phyloP scores from a whole-genome alignment of 2,113 vertebrate genomes.

The Myodes glareolus region DNA sequence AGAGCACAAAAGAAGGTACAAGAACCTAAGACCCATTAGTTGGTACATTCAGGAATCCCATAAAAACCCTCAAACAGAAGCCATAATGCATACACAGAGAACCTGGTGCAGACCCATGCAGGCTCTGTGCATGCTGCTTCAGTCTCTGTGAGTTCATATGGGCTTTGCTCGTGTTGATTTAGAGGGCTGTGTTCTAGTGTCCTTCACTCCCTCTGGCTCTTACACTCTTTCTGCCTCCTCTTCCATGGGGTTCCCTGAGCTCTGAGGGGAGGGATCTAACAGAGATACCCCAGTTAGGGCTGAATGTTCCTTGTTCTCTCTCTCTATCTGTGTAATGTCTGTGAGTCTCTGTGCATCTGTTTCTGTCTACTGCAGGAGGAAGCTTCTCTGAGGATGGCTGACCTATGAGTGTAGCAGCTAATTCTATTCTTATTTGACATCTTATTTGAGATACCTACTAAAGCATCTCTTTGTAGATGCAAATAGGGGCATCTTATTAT shows the following conservation, averaged over 20 bases:
- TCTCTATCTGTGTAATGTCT: background rate
- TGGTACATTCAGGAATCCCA: background rate
- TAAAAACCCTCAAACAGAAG: background rate
- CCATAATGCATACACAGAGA: background rate
- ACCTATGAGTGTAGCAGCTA: background rate
- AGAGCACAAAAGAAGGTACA: background rate
- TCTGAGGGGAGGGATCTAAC: background rate
- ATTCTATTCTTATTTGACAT: background rate
- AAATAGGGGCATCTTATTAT: slow-evolving; percentile 20
- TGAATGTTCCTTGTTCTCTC: background rate
- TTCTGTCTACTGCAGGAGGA: too few relatives aligned
- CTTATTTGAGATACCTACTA: background rate
- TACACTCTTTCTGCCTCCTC: background rate
- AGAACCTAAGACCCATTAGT: background rate
- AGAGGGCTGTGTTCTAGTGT: background rate
- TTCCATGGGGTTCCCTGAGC: background rate
- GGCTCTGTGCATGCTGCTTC: background rate
- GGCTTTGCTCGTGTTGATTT: background rate
- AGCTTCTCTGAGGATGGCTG: background rate
- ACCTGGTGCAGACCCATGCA: background rate
- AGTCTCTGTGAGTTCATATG: background rate
- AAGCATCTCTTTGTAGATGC: background rate
- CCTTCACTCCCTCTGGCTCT: background rate
- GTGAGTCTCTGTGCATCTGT: background rate
- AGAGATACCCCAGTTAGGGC: background rate